These are phyloP conservation scores for Yoshiicerus persimilis DNA, from an alignment of 1,140 invertebrate genomes.

Conservation along the genomic window DNA sequence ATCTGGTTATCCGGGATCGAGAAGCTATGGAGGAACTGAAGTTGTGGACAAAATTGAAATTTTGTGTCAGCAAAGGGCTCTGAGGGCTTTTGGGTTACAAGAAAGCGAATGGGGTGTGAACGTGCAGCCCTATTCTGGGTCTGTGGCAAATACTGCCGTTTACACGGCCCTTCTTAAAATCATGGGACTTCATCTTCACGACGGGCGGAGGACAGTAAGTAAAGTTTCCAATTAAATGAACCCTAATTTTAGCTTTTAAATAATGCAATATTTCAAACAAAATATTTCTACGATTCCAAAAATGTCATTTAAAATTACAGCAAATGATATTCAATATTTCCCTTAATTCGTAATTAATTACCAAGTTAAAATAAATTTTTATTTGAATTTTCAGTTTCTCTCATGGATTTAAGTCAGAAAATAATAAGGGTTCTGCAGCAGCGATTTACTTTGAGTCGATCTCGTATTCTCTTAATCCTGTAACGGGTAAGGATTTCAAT, in stretches of 20 bases:
- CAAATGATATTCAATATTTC: neutral
- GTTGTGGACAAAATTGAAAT: constrained; percentile 66
- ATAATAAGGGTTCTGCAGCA: constrained; percentile 65
- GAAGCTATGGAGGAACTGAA: constrained; percentile 71
- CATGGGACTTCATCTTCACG: constrained; percentile 67
- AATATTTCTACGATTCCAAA: neutral
- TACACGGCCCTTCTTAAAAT: constrained; percentile 63
- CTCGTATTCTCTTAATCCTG: constrained; percentile 64
- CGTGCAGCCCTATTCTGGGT: constrained; percentile 68
- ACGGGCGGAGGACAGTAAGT: constrained; percentile 67
- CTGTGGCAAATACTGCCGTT: constrained; percentile 70
- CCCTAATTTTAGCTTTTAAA: no score
- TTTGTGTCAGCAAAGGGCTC: constrained; percentile 64
- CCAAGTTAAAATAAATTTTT: no score
- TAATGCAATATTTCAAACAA: no score
- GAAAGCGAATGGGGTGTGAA: constrained; percentile 67
- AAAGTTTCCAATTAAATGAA: no score
- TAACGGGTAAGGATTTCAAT: no score
- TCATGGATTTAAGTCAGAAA: constrained; percentile 67
- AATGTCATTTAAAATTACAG: neutral
- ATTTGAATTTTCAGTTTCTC: constrained; percentile 53
- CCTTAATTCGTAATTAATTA: no score
- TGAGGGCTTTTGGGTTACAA: constrained; percentile 62
- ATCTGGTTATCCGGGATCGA: constrained; percentile 67
- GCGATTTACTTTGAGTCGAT: constrained; percentile 69